Base-by-base conservation (phyloP, 2,113 vertebrate species). In the Saccopteryx bilineata region DNA sequence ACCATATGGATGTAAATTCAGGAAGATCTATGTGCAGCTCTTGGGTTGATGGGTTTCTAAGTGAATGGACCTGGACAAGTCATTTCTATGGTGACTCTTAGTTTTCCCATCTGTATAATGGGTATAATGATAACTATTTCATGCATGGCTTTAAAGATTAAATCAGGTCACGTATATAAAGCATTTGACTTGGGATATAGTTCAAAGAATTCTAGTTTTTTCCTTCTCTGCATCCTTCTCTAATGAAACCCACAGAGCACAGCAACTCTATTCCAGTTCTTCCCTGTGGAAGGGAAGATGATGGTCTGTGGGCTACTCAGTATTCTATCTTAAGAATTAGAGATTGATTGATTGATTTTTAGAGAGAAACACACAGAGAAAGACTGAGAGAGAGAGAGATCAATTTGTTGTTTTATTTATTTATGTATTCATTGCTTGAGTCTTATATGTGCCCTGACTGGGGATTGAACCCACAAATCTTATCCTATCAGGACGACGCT, bases 161-260 rank as follows among this genome's bases (percentile, higher is more conserved):
- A 87, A 14, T 39, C 60, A 87, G 26, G 14, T 11, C 31, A n/a
- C 4, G 33, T 39, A 9, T 14, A 5, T 33, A 79, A 76, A 82
- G 14, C 52, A 58, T 75, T 85, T 58, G 39, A 75, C 65, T 54
- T 87, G 52, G 54, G 7, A 86, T 60, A 86, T 60, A 48, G n/a
- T 69, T 95, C 46, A 90, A 10, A n/a, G 60, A 71, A 65, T 84
- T 71, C 46, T 61, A 58, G 10, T 81, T 87, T 86, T 93, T 93
- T 93, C 65, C 56, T 84, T 66, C 76, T 54, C 66, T 66, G 71
- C 31, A 0, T 86, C 28, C 61, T 89, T 74, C 21, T n/a, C 39
- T 65, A 31, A 82, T 69, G 74, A 87, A 92, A 18, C 54, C 24
- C 50, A 71, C 0, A 31, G 66, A 71, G 24, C 10, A 31, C 9